phyloP scores from a whole-genome alignment of 2,888 invertebrate species.

The Cantharis rufa region DNA sequence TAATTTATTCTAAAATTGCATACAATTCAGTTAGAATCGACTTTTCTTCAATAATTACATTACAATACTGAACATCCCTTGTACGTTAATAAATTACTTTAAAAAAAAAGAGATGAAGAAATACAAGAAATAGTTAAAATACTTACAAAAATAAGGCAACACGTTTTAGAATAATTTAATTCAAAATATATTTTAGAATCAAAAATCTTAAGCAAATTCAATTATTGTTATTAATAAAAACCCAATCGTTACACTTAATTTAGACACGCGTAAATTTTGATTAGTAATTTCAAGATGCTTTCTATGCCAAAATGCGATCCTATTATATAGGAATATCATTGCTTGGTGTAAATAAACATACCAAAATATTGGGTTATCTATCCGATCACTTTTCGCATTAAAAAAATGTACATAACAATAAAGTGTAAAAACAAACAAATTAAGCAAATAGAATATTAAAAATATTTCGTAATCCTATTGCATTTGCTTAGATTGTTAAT shows the following conservation, averaged over 20 bases:
- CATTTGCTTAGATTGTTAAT: no score
- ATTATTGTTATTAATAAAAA: background rate
- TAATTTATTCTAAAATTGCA: constrained; percentile 44
- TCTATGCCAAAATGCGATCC: background rate
- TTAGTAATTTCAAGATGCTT: background rate
- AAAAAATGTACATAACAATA: no score
- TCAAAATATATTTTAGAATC: background rate
- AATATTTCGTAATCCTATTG: background rate
- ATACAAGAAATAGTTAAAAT: background rate
- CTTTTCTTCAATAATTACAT: constrained; percentile 39
- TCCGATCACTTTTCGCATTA: background rate
- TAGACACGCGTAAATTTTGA: background rate
- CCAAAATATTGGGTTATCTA: background rate
- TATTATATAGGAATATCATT: background rate
- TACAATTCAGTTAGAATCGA: constrained; percentile 18
- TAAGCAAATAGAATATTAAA: background rate
- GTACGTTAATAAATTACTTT: background rate
- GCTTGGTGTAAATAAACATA: background rate
- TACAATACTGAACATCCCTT: constrained; percentile 48
- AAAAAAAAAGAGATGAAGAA: background rate
- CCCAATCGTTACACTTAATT: background rate
- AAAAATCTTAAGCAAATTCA: background rate
- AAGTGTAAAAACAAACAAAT: background rate
- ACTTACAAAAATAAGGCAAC: background rate
- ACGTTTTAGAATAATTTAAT: background rate